Conservation (phyloP, 2,797 vertebrate genomes). For the Clarias pachynema region DNA sequence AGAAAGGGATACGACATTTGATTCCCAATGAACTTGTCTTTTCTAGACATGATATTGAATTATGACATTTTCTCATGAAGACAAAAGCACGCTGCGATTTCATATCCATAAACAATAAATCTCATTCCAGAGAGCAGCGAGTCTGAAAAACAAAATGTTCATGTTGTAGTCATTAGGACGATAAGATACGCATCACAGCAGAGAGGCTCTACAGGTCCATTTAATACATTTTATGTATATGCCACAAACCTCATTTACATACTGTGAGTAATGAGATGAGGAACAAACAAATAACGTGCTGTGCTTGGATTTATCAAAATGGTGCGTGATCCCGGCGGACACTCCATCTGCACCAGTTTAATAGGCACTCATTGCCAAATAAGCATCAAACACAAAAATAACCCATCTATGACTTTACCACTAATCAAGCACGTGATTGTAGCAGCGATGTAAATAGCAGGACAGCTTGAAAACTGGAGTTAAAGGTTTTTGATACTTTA, state of each 20-base stretch:
- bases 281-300: conserved; percentile 52
- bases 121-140: conserved; percentile 32
- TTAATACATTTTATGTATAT: conserved; percentile 49
- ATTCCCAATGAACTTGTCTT: conserved; percentile 4
- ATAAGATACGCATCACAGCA: conserved; percentile 47
- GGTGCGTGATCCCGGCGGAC: conserved; percentile 7
- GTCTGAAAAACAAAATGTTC: conserved; percentile 41
- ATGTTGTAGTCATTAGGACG: conserved; percentile 46
- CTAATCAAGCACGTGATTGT: conserved; percentile 26
- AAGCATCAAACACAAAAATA: conserved; percentile 36
- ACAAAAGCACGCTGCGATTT: conserved; percentile 30
- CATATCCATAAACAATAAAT: conserved; percentile 44
- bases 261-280: conserved; percentile 53
- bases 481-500: background rate
- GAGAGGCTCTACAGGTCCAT: conserved; percentile 47
- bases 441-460: background rate
- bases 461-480: background rate
- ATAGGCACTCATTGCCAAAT: conserved; percentile 28
- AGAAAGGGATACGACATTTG: background rate
- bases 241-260: conserved; percentile 47
- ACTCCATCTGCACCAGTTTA: conserved; percentile 31
- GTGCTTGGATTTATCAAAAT: conserved; percentile 47
- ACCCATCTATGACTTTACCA: conserved; percentile 16
- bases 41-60: background rate
- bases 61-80: conserved; percentile 15